Evolutionary conservation across 2,113 vertebrate genomes (phyloP).

Genomic region (Ctenodactylus gundi): DNA sequence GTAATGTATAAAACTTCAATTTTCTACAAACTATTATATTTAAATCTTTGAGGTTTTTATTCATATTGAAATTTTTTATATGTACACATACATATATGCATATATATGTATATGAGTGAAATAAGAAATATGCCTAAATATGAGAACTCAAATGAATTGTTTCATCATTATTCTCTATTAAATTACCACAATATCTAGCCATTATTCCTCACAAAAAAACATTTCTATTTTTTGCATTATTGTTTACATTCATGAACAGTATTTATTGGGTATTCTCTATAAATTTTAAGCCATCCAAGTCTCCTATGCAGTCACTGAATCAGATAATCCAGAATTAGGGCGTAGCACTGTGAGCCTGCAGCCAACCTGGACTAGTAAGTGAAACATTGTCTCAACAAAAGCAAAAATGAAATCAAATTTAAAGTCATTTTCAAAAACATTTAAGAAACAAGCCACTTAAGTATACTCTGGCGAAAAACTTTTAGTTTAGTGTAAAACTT

Average conservation of each 20-base stretch:
- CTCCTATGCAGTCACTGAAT: background rate
- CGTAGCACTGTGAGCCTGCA: too few relatives aligned
- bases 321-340: too few relatives aligned
- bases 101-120: background rate
- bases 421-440: background rate
- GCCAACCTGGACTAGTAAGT: background rate
- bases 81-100: background rate
- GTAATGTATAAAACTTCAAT: background rate
- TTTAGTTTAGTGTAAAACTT: background rate
- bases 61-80: background rate
- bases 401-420: background rate
- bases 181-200: background rate
- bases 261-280: background rate
- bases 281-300: background rate
- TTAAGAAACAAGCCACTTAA: background rate
- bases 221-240: background rate
- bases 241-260: background rate
- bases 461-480: background rate
- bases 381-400: background rate
- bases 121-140: background rate
- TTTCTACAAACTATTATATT: background rate
- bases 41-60: background rate
- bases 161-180: background rate
- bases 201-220: background rate
- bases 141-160: background rate